phyloP scores from a whole-genome alignment of 2,888 invertebrate species.

The Disparrhopalites patrizii region DNA sequence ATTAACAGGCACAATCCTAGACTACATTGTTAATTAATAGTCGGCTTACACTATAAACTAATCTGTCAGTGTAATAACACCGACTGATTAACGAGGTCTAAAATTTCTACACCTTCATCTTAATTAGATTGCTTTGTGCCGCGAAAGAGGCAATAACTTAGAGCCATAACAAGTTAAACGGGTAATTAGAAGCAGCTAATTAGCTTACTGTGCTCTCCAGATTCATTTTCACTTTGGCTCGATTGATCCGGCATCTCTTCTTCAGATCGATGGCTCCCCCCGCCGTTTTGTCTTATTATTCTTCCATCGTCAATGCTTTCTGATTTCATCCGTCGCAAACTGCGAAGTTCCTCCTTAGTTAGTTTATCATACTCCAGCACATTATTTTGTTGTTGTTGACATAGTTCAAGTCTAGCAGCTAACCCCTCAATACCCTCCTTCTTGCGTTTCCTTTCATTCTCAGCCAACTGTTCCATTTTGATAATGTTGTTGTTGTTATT shows the following conservation, averaged over 20 bases:
- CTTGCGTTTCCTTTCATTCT: conserved; percentile 36
- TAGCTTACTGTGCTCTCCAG: conserved; percentile 47
- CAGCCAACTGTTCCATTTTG: conserved; percentile 34
- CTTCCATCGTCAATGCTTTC: conserved; percentile 11
- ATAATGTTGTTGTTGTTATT: conserved; percentile 37
- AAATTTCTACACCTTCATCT: too few relatives aligned
- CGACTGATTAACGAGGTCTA: too few relatives aligned
- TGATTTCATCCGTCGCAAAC: conserved; percentile 20
- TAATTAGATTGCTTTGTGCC: too few relatives aligned
- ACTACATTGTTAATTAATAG: too few relatives aligned
- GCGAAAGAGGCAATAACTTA: too few relatives aligned
- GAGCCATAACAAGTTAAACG: too few relatives aligned
- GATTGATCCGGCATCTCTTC: conserved; percentile 44
- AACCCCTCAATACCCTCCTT: conserved; percentile 52
- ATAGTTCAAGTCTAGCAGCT: conserved; percentile 55
- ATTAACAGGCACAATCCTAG: too few relatives aligned
- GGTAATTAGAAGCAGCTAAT: too few relatives aligned
- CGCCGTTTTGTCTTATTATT: conserved; percentile 19
- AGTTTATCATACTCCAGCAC: conserved; percentile 23
- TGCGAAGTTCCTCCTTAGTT: conserved; percentile 19
- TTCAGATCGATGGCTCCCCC: conserved; percentile 31
- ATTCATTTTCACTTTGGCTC: conserved; percentile 47
- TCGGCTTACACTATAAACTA: too few relatives aligned
- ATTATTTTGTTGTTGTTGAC: conserved; percentile 35
- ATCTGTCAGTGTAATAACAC: too few relatives aligned